Conservation (phyloP, 2,888 invertebrate species). For the Augochlorella aurata region DNA sequence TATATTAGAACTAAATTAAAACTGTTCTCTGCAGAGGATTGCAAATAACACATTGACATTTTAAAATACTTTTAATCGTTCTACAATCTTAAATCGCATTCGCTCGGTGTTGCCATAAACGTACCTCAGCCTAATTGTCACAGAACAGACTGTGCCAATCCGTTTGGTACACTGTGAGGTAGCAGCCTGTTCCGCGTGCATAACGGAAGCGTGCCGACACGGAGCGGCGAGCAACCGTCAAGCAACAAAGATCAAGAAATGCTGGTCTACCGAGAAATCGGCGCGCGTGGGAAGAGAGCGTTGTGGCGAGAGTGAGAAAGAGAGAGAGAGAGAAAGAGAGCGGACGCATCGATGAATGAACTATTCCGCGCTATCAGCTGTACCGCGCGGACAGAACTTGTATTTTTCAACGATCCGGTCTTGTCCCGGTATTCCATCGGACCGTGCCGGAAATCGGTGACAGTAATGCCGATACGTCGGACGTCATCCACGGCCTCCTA, state of each 20-base stretch:
- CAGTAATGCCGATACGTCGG: background rate
- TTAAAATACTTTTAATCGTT: no score
- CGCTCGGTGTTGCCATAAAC: no score
- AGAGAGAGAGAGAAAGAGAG: background rate
- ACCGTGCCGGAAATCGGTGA: slow-evolving; percentile 11
- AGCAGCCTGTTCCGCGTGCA: background rate
- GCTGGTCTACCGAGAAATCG: slow-evolving; percentile 4
- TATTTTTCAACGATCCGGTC: slow-evolving; percentile 28
- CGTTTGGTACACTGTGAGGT: no score
- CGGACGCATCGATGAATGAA: slow-evolving; percentile 40
- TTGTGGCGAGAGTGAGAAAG: background rate
- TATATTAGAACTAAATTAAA: no score
- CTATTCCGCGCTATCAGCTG: slow-evolving; percentile 27
- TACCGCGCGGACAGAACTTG: slow-evolving; percentile 14
- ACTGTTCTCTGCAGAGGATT: no score
- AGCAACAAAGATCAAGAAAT: slow-evolving; percentile 3
- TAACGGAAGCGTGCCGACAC: background rate
- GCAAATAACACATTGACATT: no score
- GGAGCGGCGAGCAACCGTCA: background rate
- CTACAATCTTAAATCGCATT: no score
- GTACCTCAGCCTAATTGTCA: no score
- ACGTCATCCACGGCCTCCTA: slow-evolving; percentile 3
- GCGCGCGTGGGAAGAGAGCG: slow-evolving; percentile 35
- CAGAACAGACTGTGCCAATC: no score
- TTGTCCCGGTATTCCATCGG: background rate